These are phyloP conservation scores for Rhombomys opimus DNA, from an alignment of 2,113 vertebrate species.

Conservation along the genomic window DNA sequence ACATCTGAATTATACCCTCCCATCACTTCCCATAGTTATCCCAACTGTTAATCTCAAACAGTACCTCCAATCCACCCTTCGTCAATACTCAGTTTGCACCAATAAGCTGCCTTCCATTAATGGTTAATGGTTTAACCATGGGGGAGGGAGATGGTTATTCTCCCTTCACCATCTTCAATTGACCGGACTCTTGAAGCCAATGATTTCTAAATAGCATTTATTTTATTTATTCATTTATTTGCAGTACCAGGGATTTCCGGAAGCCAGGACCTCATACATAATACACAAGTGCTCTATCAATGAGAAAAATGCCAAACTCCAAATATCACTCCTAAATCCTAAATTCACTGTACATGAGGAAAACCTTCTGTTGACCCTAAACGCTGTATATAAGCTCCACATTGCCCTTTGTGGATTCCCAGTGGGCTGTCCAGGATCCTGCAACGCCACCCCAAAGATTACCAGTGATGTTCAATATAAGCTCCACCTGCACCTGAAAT, in stretches of 20 bases:
- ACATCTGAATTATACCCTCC: neutral
- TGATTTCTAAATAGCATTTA: conserved; percentile 38
- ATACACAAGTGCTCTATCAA: neutral
- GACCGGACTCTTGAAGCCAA: neutral
- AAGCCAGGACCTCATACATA: neutral
- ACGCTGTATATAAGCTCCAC: neutral
- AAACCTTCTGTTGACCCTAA: conserved; percentile 26
- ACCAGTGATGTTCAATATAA: conserved; percentile 6
- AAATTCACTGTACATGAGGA: neutral
- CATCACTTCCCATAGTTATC: neutral
- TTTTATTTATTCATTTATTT: neutral
- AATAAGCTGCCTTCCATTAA: neutral
- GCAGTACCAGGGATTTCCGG: neutral
- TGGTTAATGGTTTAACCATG: neutral
- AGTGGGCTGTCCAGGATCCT: neutral
- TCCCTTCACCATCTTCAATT: conserved; percentile 9
- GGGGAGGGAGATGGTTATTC: neutral
- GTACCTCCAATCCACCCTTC: neutral
- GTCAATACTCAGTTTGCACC: neutral
- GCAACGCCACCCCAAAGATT: neutral
- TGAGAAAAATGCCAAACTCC: neutral
- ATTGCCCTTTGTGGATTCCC: neutral
- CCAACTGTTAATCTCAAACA: conserved; percentile 39
- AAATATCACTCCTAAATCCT: conserved; percentile 54
- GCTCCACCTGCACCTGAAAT: neutral